These are phyloP conservation scores for Yponomeuta sedellus DNA, from an alignment of 2,888 invertebrate genomes.

Conservation along the genomic window DNA sequence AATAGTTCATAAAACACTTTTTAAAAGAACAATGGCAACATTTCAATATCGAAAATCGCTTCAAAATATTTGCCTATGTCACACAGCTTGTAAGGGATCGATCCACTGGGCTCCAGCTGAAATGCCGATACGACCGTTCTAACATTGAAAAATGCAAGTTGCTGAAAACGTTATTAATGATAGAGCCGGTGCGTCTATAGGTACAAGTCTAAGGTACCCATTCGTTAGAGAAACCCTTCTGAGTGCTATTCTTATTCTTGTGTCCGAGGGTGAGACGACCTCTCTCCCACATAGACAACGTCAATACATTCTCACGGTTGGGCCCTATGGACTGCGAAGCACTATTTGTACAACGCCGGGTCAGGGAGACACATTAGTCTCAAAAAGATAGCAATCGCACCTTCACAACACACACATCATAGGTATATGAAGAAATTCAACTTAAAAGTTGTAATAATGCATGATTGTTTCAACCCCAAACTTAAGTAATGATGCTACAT, in stretches of 20 bases:
- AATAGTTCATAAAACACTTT: too few relatives aligned
- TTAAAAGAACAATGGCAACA: too few relatives aligned
- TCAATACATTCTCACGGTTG: slow-evolving; percentile 14
- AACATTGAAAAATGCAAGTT: slow-evolving; percentile 28
- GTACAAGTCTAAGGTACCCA: too few relatives aligned
- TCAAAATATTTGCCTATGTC: too few relatives aligned
- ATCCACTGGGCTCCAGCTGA: slow-evolving; percentile 19
- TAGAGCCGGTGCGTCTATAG: slow-evolving; percentile 17
- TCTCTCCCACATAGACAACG: not conserved
- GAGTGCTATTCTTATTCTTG: slow-evolving; percentile 11
- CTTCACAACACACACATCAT: not conserved
- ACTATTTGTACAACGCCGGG: slow-evolving; percentile 10
- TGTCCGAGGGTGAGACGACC: not conserved
- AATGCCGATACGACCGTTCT: slow-evolving; percentile 31
- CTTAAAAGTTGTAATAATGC: not conserved
- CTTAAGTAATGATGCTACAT: not conserved
- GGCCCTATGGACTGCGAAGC: not conserved
- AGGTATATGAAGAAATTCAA: not conserved
- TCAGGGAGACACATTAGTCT: not conserved
- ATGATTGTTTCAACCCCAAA: not conserved
- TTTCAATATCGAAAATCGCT: too few relatives aligned
- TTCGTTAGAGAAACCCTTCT: not conserved
- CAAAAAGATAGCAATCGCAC: not conserved
- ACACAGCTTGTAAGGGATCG: too few relatives aligned
- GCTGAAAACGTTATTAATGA: slow-evolving; percentile 35